A percentile compares a stretch with the other conserved stretches of the same genome.
These are phyloP conservation scores for Cataglyphis livida DNA, from an alignment of 2,888 invertebrate species.

Conservation along the genomic window DNA sequence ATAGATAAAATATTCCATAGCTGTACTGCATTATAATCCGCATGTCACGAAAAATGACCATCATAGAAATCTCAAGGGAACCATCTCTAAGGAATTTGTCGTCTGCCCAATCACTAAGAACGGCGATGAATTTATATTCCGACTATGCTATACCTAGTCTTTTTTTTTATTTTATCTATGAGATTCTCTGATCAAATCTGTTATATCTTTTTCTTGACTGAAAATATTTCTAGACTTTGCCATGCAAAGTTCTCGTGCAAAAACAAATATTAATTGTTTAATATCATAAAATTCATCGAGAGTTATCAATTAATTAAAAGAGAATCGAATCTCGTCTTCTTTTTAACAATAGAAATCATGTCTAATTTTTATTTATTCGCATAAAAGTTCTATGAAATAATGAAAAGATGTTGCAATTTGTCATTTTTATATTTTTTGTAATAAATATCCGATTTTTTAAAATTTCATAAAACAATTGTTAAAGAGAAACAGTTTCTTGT, in stretches of 20 bases:
- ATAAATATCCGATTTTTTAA: background rate
- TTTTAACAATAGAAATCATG: background rate
- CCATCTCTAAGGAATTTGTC: constrained; percentile 7
- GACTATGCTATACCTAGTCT: background rate
- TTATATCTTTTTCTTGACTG: background rate
- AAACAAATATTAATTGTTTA: background rate
- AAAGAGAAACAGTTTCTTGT: background rate
- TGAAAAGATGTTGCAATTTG: background rate
- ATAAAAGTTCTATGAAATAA: background rate
- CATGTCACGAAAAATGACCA: constrained; percentile 31
- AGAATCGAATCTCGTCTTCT: background rate
- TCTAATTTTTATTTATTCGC: background rate
- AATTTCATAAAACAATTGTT: background rate
- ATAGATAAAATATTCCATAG: constrained; percentile 38
- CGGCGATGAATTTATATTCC: constrained; percentile 42
- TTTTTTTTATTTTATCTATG: constrained; percentile 27
- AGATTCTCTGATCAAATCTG: constrained; percentile 2
- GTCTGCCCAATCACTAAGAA: constrained; percentile 6
- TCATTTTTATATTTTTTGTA: background rate
- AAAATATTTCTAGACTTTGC: background rate
- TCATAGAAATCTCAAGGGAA: constrained; percentile 6
- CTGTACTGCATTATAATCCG: constrained; percentile 35
- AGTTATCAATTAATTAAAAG: background rate
- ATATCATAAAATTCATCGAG: background rate
- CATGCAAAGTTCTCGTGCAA: background rate